These are phyloP conservation scores for Papilio demoleus DNA, from an alignment of 2,888 invertebrate species.

Conservation along the genomic window DNA sequence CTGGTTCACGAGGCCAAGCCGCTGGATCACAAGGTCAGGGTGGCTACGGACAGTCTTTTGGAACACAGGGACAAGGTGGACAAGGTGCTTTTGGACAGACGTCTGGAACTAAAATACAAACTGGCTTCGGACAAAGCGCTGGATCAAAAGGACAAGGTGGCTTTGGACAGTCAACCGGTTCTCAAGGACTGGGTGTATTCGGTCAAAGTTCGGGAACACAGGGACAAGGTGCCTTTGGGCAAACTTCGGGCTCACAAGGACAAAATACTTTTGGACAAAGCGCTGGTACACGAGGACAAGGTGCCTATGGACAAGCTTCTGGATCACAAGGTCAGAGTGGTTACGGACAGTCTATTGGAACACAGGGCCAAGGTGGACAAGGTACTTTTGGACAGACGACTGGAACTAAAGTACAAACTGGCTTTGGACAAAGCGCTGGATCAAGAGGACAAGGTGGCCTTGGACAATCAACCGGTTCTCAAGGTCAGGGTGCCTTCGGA, in stretches of 20 bases:
- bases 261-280: conserved; percentile 24
- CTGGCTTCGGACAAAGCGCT: conserved; percentile 14
- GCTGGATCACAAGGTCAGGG: not conserved
- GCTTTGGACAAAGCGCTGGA: conserved; percentile 10
- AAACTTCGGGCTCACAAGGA: conserved; percentile 10
- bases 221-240: conserved; percentile 22
- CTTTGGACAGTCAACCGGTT: conserved; percentile 16
- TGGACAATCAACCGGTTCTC: conserved; percentile 12
- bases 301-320: not conserved
- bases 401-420: conserved; percentile 6
- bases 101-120: not conserved
- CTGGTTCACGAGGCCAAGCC: conserved; percentile 2
- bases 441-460: conserved; percentile 11
- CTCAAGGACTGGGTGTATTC: conserved; percentile 2
- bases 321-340: not conserved
- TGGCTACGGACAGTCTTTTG: conserved; percentile 9
- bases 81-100: conserved; percentile 8
- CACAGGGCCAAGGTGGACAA: conserved; percentile 13
- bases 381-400: not conserved
- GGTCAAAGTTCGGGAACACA: not conserved
- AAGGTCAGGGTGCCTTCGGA: conserved; percentile 27
- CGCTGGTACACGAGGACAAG: conserved; percentile 5
- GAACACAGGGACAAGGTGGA: conserved; percentile 9
- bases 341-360: conserved; percentile 10
- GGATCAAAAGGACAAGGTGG: conserved; percentile 5